phyloP scores from a whole-genome alignment of 2,797 vertebrate genomes.

The Platyrinchus mystaceus region DNA sequence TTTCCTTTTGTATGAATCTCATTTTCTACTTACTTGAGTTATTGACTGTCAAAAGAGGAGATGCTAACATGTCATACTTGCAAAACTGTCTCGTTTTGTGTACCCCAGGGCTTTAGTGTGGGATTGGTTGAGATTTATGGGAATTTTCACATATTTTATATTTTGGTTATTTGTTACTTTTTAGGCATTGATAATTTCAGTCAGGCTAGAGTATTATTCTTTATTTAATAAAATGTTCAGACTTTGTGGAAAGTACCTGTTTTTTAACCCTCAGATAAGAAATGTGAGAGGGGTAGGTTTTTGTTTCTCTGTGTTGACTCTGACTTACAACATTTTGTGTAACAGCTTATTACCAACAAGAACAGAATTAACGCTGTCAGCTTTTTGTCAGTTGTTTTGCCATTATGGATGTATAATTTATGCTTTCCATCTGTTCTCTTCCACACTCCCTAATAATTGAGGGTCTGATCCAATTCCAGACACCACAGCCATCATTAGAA shows the following conservation, averaged over 20 bases:
- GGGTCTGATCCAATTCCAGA: conserved; percentile 21
- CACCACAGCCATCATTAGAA: not conserved
- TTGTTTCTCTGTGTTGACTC: not conserved
- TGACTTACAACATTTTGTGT: not conserved
- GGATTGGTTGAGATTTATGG: not conserved
- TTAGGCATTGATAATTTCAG: not conserved
- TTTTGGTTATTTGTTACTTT: not conserved
- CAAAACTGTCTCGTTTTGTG: not conserved
- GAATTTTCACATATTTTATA: not conserved
- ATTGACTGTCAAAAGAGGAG: not conserved
- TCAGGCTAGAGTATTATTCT: not conserved
- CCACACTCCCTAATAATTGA: not conserved
- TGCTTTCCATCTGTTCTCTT: conserved; percentile 29
- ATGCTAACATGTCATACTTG: not conserved
- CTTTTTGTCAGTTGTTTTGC: conserved; percentile 31
- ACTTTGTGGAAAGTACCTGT: not conserved
- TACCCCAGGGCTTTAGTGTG: not conserved
- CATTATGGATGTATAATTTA: conserved; percentile 3
- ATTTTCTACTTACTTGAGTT: not conserved
- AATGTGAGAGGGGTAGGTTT: not conserved
- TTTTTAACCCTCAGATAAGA: not conserved
- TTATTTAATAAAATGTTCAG: not conserved
- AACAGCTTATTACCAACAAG: not conserved
- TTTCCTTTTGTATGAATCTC: not conserved
- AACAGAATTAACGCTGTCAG: not conserved